A percentile compares a stretch with the other conserved stretches of the same genome.
phyloP scores from a whole-genome alignment of 2,113 vertebrate species.

The Cyrtonyx montezumae region DNA sequence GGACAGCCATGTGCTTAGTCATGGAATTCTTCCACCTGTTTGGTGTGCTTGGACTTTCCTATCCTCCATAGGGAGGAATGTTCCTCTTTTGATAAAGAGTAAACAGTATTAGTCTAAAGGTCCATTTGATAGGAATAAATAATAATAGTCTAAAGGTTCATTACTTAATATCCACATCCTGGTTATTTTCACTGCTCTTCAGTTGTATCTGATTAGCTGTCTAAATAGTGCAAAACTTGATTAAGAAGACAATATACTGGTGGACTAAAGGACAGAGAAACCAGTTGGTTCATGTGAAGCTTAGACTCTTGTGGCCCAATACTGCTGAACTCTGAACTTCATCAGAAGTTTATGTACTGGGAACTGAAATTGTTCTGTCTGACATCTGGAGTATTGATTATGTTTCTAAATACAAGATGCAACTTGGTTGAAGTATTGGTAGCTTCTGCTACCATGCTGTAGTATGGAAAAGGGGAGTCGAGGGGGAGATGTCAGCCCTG shows the following conservation, averaged over 20 bases:
- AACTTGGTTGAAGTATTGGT: neutral
- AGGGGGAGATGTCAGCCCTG: neutral
- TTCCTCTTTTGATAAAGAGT: neutral
- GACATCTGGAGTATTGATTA: neutral
- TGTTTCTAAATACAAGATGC: neutral
- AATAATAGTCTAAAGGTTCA: neutral
- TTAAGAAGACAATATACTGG: neutral
- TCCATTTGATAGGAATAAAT: neutral
- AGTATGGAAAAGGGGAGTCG: neutral
- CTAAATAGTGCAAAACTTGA: neutral
- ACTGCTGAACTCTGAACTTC: neutral
- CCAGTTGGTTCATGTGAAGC: neutral
- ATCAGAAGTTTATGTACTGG: neutral
- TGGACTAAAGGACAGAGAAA: neutral
- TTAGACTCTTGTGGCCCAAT: neutral
- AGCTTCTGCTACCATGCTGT: neutral
- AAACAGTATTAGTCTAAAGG: neutral
- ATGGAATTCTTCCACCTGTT: neutral
- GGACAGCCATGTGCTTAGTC: neutral
- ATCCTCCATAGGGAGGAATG: neutral
- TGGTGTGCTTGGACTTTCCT: neutral
- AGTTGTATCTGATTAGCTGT: neutral
- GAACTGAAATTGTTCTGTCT: neutral
- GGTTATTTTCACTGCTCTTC: neutral
- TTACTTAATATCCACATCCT: neutral